Evolutionary conservation across 2,113 vertebrate genomes (phyloP).

Genomic region (Varanus salvator): DNA sequence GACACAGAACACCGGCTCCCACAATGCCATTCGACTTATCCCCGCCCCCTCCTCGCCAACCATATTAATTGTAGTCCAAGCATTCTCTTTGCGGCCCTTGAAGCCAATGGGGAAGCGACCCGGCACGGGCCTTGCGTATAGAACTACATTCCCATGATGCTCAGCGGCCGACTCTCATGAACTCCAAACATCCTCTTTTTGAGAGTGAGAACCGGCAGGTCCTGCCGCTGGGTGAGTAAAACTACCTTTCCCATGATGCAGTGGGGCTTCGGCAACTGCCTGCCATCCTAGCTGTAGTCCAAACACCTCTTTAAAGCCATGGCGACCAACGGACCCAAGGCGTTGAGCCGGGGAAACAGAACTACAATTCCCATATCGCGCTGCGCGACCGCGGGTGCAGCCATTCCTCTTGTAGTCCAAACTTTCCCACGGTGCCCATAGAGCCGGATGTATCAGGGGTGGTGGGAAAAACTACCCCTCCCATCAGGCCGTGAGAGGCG

Average conservation of each 20-base stretch:
- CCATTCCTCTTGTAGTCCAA: constrained; percentile 28
- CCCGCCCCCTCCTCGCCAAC: neutral
- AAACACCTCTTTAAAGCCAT: constrained; percentile 7
- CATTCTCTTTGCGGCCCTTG: neutral
- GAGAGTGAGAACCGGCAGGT: no score
- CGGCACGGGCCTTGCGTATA: neutral
- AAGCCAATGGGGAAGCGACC: neutral
- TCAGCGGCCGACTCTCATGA: neutral
- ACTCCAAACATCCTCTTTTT: neutral
- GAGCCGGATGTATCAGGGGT: neutral
- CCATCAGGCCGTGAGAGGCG: neutral
- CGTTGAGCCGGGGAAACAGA: no score
- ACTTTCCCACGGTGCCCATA: neutral
- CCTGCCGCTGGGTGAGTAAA: neutral
- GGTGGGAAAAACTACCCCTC: neutral
- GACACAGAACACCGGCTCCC: neutral
- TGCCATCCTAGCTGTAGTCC: constrained; percentile 32
- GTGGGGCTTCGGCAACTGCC: neutral
- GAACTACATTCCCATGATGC: constrained; percentile 15
- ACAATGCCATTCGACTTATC: neutral
- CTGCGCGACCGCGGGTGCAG: neutral
- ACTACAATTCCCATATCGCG: constrained; percentile 1
- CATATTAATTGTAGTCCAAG: constrained; percentile 6
- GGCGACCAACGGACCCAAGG: neutral
- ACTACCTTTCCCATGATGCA: constrained; percentile 29